Evolutionary conservation across 2,888 invertebrate species (phyloP), one percentile per base, ranked within the genome.

Genomic region (Eulithis prunata): DNA sequence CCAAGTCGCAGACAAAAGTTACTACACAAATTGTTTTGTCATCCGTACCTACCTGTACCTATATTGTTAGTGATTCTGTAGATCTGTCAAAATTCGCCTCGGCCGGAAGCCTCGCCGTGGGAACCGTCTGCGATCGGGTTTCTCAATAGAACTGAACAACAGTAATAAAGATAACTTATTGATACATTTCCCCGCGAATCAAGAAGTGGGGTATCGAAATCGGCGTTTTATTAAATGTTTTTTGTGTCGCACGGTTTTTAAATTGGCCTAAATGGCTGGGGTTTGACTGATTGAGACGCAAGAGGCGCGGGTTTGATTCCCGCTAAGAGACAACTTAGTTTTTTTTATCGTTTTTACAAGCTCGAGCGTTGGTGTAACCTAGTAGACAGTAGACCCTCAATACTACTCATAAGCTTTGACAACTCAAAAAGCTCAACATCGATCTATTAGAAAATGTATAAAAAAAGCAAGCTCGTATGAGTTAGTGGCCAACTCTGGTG

Each of bases 11-110:
- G 21, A 21, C 21, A 21, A 21, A 21, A 21, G 2, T 0, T 32
- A 32, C 2, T 1, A 2, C 32, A 32, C 1, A 12, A 28, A 47
- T 59, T 78, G 76, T 76, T 78, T 65, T 90, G 80, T 87, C 80
- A 74, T 75, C 91, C 68, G 79, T 91, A 91, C 90, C 90, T 21
- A 21, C 21, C 62, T 67, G 75, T 47, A 47, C 13, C 11, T 77
- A 80, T 81, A 79, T n/a, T n/a, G 85, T 84, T 83, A 82, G 84
- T 82, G 78, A 87, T 88, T 87, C 89, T 81, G 79, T 83, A 85
- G 88, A 84, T 91, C 92, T 89, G 92, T 91, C 92, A 91, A 92
- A 93, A 93, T 92, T 93, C 91, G 91, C 90, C 79, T 77, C 91
- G 92, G 87, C 89, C 90, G 91, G 91, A 91, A 90, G 84, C 84